Conservation (phyloP, 2,113 vertebrate genomes). For the Lophochroa leadbeateri region DNA sequence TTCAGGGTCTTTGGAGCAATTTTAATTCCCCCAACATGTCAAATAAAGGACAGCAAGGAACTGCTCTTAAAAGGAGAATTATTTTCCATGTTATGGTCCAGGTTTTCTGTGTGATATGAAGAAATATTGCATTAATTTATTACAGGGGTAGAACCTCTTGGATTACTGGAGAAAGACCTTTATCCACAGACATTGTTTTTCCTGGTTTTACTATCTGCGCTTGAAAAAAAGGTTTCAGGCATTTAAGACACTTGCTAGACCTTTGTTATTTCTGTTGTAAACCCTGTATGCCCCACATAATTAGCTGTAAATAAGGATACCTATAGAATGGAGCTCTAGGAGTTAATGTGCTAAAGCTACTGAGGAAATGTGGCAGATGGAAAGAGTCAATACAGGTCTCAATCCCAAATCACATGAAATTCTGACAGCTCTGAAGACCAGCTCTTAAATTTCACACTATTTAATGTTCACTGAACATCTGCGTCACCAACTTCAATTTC, state of each 20-base stretch:
- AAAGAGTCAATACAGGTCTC: background rate
- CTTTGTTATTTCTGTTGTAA: background rate
- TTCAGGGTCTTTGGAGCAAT: background rate
- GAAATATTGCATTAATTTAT: background rate
- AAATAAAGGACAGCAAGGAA: background rate
- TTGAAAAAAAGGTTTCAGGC: background rate
- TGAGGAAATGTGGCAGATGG: background rate
- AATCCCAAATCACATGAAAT: background rate
- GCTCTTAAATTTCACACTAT: background rate
- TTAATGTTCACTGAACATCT: background rate
- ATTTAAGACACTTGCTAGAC: background rate
- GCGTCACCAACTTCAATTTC: background rate
- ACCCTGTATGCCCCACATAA: background rate
- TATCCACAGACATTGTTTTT: background rate
- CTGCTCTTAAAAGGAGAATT: background rate
- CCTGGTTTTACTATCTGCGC: background rate
- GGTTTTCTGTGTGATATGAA: background rate
- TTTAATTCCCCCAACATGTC: background rate
- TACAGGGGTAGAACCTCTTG: background rate
- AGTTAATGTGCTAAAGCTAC: conserved; percentile 2
- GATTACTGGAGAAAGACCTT: background rate
- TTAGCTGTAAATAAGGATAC: background rate
- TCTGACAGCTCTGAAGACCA: background rate
- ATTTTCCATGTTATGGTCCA: background rate
- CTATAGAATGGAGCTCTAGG: background rate